phyloP scores from a whole-genome alignment of 1,140 invertebrate genomes.

The Charaxes varanes region DNA sequence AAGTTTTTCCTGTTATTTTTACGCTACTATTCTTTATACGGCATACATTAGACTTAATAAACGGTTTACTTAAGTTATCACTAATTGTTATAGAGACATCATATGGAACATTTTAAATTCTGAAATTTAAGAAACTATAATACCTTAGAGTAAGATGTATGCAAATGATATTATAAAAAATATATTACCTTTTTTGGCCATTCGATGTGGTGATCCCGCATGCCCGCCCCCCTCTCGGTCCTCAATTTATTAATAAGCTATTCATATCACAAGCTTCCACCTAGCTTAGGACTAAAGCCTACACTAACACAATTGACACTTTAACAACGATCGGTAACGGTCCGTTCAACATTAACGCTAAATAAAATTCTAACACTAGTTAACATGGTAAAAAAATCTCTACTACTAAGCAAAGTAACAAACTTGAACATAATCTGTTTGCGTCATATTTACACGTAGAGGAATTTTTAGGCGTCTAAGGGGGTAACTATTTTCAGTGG shows the following conservation, averaged over 20 bases:
- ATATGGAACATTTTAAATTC: no score
- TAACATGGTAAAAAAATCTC: slow-evolving; percentile 65
- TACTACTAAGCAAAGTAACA: slow-evolving; percentile 47
- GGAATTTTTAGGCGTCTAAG: slow-evolving; percentile 16
- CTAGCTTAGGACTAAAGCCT: slow-evolving; percentile 62
- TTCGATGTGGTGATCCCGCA: slow-evolving; percentile 4
- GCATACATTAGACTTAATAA: no score
- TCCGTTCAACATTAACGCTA: slow-evolving; percentile 50
- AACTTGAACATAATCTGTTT: slow-evolving; percentile 34
- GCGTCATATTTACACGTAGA: slow-evolving; percentile 41
- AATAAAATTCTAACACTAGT: slow-evolving; percentile 70
- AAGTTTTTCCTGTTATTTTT: no score
- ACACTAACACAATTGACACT: slow-evolving; percentile 65
- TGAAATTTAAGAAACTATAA: no score
- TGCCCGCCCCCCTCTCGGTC: slow-evolving; percentile 36
- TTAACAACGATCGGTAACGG: slow-evolving; percentile 62
- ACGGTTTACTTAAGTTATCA: no score
- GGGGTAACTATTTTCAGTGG: slow-evolving; percentile 37
- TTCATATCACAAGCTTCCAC: slow-evolving; percentile 68
- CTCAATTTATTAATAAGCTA: slow-evolving; percentile 31
- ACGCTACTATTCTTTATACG: no score
- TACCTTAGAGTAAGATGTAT: no score
- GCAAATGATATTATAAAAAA: slow-evolving; percentile 10
- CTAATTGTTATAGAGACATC: no score
- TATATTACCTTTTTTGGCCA: slow-evolving; percentile 27